Percentiles rank a stretch among this genome's conserved stretches.
These are phyloP conservation scores for Polyodon spathula DNA, from an alignment of 2,113 vertebrate species.

Conservation along the genomic window DNA sequence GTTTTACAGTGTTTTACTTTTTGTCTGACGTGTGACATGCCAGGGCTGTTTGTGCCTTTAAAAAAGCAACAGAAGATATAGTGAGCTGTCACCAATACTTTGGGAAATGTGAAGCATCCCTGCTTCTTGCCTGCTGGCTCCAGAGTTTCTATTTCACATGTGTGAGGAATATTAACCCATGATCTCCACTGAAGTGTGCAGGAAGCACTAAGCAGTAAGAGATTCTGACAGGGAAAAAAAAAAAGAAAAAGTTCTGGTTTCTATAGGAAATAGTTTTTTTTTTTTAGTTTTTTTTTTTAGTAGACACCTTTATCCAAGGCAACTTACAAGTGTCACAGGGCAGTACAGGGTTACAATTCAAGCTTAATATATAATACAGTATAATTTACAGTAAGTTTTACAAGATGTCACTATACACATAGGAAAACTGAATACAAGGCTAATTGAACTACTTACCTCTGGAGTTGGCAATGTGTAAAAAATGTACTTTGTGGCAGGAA, in stretches of 20 bases:
- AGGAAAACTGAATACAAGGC: too few species aligned
- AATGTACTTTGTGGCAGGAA: too few species aligned
- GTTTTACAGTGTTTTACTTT: background rate
- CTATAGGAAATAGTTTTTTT: background rate
- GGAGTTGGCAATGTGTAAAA: too few species aligned
- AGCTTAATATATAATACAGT: too few species aligned
- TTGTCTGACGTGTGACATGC: background rate
- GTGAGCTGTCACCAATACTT: slow-evolving; percentile 43
- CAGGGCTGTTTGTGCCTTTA: slow-evolving; percentile 40
- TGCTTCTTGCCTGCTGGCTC: background rate
- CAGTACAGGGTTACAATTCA: too few species aligned
- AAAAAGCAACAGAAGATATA: slow-evolving; percentile 43
- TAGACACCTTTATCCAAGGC: too few species aligned
- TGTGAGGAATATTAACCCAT: background rate
- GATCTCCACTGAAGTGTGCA: background rate
- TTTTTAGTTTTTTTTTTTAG: too few species aligned
- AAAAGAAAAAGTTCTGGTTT: background rate
- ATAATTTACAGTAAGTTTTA: too few species aligned
- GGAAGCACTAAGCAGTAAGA: background rate
- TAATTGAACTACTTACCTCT: too few species aligned
- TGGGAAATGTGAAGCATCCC: slow-evolving; percentile 42
- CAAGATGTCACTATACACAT: too few species aligned
- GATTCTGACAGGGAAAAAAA: background rate
- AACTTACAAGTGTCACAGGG: too few species aligned
- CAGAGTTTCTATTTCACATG: background rate